Evolutionary conservation across 2,888 invertebrate genomes (phyloP).

Genomic region (Mimumesa dahlbomi): DNA sequence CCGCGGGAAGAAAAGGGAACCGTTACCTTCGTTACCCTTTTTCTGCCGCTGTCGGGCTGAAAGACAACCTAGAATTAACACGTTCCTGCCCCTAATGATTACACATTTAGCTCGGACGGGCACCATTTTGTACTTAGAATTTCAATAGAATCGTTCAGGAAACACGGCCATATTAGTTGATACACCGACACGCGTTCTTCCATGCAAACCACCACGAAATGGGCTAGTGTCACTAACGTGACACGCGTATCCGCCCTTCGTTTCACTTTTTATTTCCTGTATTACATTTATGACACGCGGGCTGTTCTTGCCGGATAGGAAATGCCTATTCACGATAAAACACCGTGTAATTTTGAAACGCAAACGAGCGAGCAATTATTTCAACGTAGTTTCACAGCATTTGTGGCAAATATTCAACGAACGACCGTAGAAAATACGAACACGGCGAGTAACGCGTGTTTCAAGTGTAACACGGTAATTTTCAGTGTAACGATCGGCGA

Average conservation of each 20-base stretch:
- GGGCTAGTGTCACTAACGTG: conserved; percentile 57
- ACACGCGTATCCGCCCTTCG: conserved; percentile 66
- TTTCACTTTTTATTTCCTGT: conserved; percentile 44
- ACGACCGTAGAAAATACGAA: no score
- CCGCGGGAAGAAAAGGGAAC: not conserved
- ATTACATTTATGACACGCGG: conserved; percentile 17
- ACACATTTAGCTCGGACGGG: conserved; percentile 43
- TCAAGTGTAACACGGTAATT: no score
- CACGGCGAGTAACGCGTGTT: no score
- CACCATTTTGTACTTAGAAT: conserved; percentile 67
- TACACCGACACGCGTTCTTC: conserved; percentile 25
- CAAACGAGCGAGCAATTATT: not conserved
- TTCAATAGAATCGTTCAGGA: conserved; percentile 70
- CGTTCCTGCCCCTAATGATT: conserved; percentile 53
- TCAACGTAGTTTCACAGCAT: no score
- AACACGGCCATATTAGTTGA: conserved; percentile 60
- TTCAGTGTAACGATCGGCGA: no score
- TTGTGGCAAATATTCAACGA: no score
- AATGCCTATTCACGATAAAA: not conserved
- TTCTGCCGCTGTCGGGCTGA: conserved; percentile 64
- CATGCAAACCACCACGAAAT: conserved; percentile 27
- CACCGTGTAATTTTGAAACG: not conserved
- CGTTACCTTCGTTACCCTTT: conserved; percentile 58
- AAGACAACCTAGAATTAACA: conserved; percentile 74
- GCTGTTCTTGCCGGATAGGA: not conserved